A percentile compares a stretch with the other conserved stretches of the same genome.
phyloP scores from a whole-genome alignment of 1,140 invertebrate genomes.

The Alviniconcha marisindica region DNA sequence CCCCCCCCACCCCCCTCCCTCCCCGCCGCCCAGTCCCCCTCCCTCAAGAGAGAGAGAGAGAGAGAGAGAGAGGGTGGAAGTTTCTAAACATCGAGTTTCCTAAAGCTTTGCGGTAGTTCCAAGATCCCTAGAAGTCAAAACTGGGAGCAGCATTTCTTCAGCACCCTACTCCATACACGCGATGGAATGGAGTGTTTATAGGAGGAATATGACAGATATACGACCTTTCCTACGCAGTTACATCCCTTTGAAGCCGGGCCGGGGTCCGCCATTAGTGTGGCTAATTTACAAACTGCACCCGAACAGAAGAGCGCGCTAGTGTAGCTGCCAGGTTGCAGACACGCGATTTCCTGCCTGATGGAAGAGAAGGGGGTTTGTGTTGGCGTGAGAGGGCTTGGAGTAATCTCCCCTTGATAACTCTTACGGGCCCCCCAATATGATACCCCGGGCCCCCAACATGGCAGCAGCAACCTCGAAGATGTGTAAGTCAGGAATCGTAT shows the following conservation, averaged over 20 bases:
- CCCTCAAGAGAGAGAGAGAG: no score
- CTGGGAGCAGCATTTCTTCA: no score
- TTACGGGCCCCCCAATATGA: slow-evolving; percentile 23
- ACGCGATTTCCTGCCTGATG: not conserved
- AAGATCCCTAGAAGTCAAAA: no score
- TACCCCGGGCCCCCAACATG: not conserved
- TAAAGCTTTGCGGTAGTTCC: no score
- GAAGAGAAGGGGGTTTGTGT: not conserved
- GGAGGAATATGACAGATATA: slow-evolving; percentile 36
- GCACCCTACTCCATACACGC: no score
- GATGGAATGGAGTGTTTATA: slow-evolving; percentile 32
- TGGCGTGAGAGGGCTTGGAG: not conserved
- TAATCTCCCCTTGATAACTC: slow-evolving; percentile 19
- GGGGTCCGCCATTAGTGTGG: slow-evolving; percentile 3
- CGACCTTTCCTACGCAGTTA: slow-evolving; percentile 12
- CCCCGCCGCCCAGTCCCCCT: no score
- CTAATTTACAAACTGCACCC: not conserved
- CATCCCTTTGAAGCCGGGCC: slow-evolving; percentile 23
- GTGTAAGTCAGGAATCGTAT: no score
- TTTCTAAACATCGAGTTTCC: no score
- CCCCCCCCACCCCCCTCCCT: no score
- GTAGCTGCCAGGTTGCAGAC: not conserved
- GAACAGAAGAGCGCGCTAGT: not conserved
- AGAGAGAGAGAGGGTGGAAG: no score
- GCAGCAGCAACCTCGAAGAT: no score